phyloP scores from a whole-genome alignment of 2,113 vertebrate genomes.

The human region GRCh38 chrX:46988501-46989000 shows the following conservation, averaged over 20 bases:
- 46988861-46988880: too few species aligned
- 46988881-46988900: too few species aligned
- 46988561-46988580: neutral
- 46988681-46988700: neutral
- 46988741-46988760: neutral
- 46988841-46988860: neutral
- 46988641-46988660: neutral
- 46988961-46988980: too few species aligned
- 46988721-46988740: neutral
- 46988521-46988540: neutral
- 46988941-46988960: too few species aligned
- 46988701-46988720: neutral
- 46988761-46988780: neutral
- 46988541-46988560: neutral
- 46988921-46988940: too few species aligned
- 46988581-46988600: neutral
- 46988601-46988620: neutral
- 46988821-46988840: neutral
- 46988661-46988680: neutral
- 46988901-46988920: too few species aligned
- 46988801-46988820: neutral
- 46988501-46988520: conserved; percentile 36
- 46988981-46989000: too few species aligned
- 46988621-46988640: neutral
- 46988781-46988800: neutral